A percentile compares a stretch with the other conserved stretches of the same genome.
Evolutionary conservation across 1,140 invertebrate species (phyloP).

Genomic region (Drosophila repletoides): DNA sequence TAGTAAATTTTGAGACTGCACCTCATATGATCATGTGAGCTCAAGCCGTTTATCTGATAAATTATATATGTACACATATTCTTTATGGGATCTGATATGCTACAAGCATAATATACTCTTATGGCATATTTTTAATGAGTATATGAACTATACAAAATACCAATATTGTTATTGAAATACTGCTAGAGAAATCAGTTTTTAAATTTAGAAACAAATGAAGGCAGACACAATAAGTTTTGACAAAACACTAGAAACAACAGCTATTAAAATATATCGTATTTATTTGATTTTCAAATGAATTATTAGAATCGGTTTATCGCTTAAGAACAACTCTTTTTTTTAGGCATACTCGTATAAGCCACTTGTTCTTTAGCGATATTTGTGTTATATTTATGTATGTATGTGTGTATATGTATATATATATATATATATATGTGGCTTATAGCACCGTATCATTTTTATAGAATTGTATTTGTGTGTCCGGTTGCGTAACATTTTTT

Average conservation of each 20-base stretch:
- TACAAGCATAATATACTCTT: no score
- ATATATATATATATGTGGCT: slow-evolving; percentile 15
- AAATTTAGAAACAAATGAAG: slow-evolving; percentile 3
- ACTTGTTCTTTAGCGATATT: slow-evolving; percentile 13
- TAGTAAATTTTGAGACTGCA: no score
- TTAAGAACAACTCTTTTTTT: slow-evolving; percentile 6
- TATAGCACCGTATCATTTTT: slow-evolving; percentile 39
- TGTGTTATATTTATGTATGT: no score
- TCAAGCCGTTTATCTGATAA: no score
- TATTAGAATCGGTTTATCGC: slow-evolving; percentile 12
- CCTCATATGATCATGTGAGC: no score
- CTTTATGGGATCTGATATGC: no score
- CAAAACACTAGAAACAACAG: neutral
- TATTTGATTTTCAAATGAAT: slow-evolving; percentile 13
- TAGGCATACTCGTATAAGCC: neutral
- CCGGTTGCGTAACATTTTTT: slow-evolving; percentile 15
- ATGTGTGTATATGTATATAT: neutral
- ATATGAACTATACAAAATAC: no score
- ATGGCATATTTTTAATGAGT: no score
- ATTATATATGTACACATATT: no score
- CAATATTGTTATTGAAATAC: slow-evolving; percentile 5
- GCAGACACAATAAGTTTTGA: neutral
- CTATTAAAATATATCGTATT: slow-evolving; percentile 16
- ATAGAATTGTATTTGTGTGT: slow-evolving; percentile 11
- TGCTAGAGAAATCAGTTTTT: neutral